These are phyloP conservation scores for Galeruca laticollis DNA, from an alignment of 2,888 invertebrate genomes.

Conservation along the genomic window DNA sequence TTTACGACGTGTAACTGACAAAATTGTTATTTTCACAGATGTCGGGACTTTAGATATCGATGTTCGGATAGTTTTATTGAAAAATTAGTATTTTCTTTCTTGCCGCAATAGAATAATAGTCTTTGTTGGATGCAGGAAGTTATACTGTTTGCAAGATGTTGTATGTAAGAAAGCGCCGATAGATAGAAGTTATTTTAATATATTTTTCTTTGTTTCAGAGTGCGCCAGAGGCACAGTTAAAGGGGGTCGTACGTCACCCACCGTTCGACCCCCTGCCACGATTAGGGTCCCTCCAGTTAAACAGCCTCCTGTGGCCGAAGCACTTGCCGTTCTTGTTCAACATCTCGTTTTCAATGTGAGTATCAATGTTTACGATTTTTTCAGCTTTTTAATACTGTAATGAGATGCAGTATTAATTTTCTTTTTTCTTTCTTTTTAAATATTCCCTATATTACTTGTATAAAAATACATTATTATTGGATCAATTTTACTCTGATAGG, in stretches of 20 bases:
- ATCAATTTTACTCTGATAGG: too few relatives aligned
- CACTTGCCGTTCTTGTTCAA: conserved; percentile 86
- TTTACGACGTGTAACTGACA: conserved; percentile 45
- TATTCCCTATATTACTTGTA: too few relatives aligned
- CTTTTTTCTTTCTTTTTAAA: not conserved
- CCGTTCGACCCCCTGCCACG: conserved; percentile 58
- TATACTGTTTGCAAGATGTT: conserved; percentile 7
- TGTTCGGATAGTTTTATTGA: conserved; percentile 28
- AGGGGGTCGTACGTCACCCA: conserved; percentile 64
- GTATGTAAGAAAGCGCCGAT: not conserved
- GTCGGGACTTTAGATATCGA: conserved; percentile 33
- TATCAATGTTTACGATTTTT: conserved; percentile 51
- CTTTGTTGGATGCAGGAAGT: conserved; percentile 21
- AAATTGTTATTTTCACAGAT: conserved; percentile 43
- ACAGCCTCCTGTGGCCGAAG: conserved; percentile 79
- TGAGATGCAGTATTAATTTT: not conserved
- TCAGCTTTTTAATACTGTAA: not conserved
- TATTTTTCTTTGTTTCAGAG: conserved; percentile 62
- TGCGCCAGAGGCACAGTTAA: conserved; percentile 65
- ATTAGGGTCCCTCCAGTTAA: conserved; percentile 54
- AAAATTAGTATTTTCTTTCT: conserved; percentile 20
- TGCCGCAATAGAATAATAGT: not conserved
- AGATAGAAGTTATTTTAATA: not conserved
- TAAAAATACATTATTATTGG: too few relatives aligned
- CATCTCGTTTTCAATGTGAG: conserved; percentile 84